Conservation (phyloP, 1,140 invertebrate species). For the Panagrolaimus sp. region DNA sequence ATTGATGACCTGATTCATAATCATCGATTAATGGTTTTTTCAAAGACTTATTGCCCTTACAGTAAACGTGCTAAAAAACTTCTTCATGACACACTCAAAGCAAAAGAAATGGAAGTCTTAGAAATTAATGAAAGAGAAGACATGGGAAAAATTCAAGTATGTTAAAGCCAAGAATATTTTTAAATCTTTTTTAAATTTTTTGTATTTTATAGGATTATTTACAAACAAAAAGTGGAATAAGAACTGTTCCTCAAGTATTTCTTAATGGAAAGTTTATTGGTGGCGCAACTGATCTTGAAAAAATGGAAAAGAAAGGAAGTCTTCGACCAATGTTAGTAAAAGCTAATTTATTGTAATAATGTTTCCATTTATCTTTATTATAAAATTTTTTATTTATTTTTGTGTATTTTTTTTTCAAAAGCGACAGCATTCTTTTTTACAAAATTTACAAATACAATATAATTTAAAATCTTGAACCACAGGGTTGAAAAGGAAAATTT, state of each 20-base stretch:
- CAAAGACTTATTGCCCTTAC: slow-evolving; percentile 9
- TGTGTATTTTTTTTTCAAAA: too few species aligned
- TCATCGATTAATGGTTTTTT: slow-evolving; percentile 2
- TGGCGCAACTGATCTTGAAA: background rate
- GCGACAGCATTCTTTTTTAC: too few species aligned
- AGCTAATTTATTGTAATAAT: background rate
- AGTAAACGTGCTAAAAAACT: slow-evolving; percentile 7
- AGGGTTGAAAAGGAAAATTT: too few species aligned
- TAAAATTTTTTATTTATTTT: too few species aligned
- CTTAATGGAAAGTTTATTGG: slow-evolving; percentile 5
- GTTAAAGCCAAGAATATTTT: too few species aligned
- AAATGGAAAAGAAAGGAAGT: background rate
- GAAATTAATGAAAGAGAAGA: slow-evolving; percentile 5
- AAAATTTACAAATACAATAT: too few species aligned
- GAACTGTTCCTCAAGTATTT: slow-evolving; percentile 12
- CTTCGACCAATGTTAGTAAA: background rate
- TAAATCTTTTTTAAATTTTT: background rate
- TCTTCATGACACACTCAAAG: background rate
- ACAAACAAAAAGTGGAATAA: background rate
- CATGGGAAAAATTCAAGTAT: slow-evolving; percentile 13
- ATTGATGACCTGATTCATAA: slow-evolving; percentile 1
- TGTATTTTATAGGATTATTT: slow-evolving; percentile 8
- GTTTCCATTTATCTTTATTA: too few species aligned
- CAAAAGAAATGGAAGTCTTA: background rate
- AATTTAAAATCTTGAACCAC: too few species aligned